A percentile compares a stretch with the other conserved stretches of the same genome.
phyloP scores from a whole-genome alignment of 1,140 invertebrate genomes.

The Plutomurus gul region DNA sequence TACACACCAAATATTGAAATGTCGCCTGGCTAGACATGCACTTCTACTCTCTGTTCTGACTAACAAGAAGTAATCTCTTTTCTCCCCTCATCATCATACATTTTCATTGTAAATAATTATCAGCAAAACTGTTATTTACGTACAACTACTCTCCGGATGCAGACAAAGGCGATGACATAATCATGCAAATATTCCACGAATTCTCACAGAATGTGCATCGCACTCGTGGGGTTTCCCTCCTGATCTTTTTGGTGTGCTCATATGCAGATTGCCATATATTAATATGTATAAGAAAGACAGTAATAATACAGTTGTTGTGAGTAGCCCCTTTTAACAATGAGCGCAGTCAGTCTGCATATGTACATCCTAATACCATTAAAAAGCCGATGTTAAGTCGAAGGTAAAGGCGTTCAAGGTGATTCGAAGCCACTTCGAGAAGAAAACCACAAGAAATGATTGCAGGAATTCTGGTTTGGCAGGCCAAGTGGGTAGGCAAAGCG shows the following conservation, averaged over 20 bases:
- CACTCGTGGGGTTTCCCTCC: too few relatives aligned
- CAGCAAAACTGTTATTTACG: neutral
- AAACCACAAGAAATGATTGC: constrained; percentile 11
- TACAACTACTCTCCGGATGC: neutral
- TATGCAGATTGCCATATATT: too few relatives aligned
- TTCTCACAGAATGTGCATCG: neutral
- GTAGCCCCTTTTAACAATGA: too few relatives aligned
- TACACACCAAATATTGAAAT: constrained; percentile 5
- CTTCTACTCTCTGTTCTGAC: too few relatives aligned
- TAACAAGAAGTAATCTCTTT: constrained; percentile 17
- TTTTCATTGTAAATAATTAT: constrained; percentile 21
- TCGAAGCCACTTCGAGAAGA: neutral
- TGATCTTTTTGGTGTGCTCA: too few relatives aligned
- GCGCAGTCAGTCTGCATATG: too few relatives aligned
- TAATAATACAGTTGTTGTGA: too few relatives aligned
- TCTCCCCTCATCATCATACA: constrained; percentile 26
- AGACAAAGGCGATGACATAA: constrained; percentile 1
- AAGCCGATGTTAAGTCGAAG: too few relatives aligned
- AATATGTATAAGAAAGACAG: too few relatives aligned
- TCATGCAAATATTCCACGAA: neutral
- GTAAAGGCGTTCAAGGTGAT: constrained; percentile 20
- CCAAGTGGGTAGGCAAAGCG: neutral
- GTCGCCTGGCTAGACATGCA: constrained; percentile 9
- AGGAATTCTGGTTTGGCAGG: neutral
- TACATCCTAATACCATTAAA: too few relatives aligned